phyloP scores from a whole-genome alignment of 53 echinoderm and acorn worm species.

The Actinopyga echinites region DNA sequence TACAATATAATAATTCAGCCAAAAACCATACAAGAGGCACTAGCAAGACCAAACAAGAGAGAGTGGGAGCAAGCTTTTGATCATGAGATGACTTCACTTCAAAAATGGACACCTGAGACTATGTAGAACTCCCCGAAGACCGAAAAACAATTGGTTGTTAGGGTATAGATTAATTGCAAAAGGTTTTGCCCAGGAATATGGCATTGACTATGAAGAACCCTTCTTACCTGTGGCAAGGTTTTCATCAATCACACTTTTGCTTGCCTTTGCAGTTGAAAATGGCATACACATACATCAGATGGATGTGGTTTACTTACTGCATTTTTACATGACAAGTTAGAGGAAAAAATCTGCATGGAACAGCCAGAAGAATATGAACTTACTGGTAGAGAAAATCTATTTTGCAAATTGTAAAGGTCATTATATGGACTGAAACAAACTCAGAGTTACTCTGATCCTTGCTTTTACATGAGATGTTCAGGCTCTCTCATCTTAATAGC shows the following conservation, averaged over 20 bases:
- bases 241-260: neutral
- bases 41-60: neutral
- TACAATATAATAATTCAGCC: neutral
- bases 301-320: neutral
- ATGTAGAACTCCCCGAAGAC: neutral
- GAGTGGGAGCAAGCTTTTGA: neutral
- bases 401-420: neutral
- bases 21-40: neutral
- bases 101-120: constrained; percentile 6
- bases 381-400: neutral
- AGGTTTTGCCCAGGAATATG: neutral
- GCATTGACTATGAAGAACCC: neutral
- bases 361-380: neutral
- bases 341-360: neutral
- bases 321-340: neutral
- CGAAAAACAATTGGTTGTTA: neutral
- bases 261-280: neutral
- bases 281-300: neutral
- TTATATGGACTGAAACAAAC: neutral
- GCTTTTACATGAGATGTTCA: too few species aligned
- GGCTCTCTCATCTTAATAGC: too few species aligned
- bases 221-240: neutral
- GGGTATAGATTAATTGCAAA: neutral
- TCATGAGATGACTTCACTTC: neutral
- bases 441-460: too few species aligned